Evolutionary conservation across 2,888 invertebrate species (phyloP), one percentile per base, ranked within the genome.

Genomic region (Rhamphomyia laevipes): DNA sequence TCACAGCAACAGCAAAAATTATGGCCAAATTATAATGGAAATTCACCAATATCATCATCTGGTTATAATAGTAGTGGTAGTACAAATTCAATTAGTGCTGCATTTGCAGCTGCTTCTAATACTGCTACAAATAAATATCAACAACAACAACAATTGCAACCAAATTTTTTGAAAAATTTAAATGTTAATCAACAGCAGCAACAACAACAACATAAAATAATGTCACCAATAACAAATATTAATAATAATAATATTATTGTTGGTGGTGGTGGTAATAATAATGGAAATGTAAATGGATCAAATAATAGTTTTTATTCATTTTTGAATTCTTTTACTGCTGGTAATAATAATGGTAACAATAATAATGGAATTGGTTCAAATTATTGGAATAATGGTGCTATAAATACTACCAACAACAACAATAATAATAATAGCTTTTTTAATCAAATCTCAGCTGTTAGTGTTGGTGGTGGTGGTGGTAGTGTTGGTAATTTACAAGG

Each of bases 311-410:
- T 56, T 40, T 55, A 55, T 46, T 55, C 57, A 42, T 51, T 56
- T 31, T 53, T 57, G 27, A 57, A 56, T 48, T 51, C 56, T 18
- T 54, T 47, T 45, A 56, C 53, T 40, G 50, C 48, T 49, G 46
- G 37, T 44, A 52, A 52, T n/a, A 53, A 40, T 41, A 54, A 38
- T 41, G 45, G 21, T 42, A 52, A 47, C 44, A 48, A n/a, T 11
- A 54, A 52, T 31, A 23, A 31, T 40, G 37, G 33, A 38, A 48
- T 30, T 40, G 21, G 35, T 41, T 27, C 21, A 41, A 43, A 35
- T 43, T 33, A 17, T 17, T 40, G 21, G 31, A 44, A 48, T 44
- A 48, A 44, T 40, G 15, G 13, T 11, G 33, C 33, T 44, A 21
- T 27, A 15, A 49, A 46, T 17, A 48, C 44, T 35, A 51, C 46